Conservation (phyloP, 1,140 invertebrate genomes). For the Capitella teleta region DNA sequence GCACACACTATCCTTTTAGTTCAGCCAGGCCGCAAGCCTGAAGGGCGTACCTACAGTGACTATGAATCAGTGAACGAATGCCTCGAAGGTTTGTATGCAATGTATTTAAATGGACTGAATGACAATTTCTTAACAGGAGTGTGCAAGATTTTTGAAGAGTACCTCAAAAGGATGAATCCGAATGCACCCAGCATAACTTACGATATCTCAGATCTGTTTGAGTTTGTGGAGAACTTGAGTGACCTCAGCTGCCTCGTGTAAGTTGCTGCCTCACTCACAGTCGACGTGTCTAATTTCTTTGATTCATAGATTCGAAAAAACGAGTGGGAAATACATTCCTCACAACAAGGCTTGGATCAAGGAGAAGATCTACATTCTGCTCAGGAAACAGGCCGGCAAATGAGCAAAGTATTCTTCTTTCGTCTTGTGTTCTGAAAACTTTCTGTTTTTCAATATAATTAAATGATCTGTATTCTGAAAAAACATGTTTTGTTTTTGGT, state of each 20-base stretch:
- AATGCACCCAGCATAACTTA: slow-evolving; percentile 93
- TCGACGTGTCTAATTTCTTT: too few species aligned
- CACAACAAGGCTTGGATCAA: slow-evolving; percentile 99
- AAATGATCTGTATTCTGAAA: too few species aligned
- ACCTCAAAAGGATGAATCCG: slow-evolving; percentile 78
- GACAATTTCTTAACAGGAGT: too few species aligned
- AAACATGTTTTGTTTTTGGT: too few species aligned
- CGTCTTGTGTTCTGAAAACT: too few species aligned
- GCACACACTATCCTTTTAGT: slow-evolving; percentile 90
- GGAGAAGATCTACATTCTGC: slow-evolving; percentile 91
- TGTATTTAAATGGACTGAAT: too few species aligned
- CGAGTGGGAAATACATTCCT: slow-evolving; percentile 70
- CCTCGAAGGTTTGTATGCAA: slow-evolving; percentile 91
- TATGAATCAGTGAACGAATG: slow-evolving; percentile 93
- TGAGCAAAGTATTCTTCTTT: too few species aligned
- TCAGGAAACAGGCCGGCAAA: slow-evolving; percentile 72
- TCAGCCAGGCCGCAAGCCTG: slow-evolving; percentile 77
- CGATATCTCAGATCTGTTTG: slow-evolving; percentile 92
- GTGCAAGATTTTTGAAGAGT: slow-evolving; percentile 42
- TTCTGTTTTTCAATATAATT: too few species aligned
- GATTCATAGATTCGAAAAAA: slow-evolving; percentile 33
- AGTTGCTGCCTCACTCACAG: too few species aligned
- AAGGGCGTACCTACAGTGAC: slow-evolving; percentile 89
- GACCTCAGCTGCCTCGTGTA: slow-evolving; percentile 89
- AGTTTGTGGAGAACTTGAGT: slow-evolving; percentile 89